Conservation (phyloP, 2,888 invertebrate genomes). For the Drepanosiphum platanoidis region DNA sequence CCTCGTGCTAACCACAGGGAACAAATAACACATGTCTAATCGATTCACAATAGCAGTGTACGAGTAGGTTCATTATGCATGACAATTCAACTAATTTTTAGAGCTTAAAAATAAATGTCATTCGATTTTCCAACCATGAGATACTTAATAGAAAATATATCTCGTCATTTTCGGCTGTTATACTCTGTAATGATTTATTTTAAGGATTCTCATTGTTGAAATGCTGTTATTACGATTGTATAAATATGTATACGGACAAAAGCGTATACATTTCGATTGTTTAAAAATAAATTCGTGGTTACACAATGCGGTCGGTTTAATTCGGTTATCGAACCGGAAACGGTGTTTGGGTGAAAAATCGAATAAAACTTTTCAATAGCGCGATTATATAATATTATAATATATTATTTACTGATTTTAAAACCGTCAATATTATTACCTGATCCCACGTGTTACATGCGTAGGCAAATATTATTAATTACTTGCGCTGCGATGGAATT, state of each 20-base stretch:
- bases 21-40: slow-evolving; percentile 43
- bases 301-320: no score
- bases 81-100: slow-evolving; percentile 20
- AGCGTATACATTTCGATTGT: neutral
- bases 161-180: neutral
- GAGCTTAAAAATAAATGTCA: slow-evolving; percentile 1
- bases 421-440: neutral
- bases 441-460: neutral
- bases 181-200: neutral
- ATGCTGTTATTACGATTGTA: neutral
- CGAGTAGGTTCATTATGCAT: slow-evolving; percentile 1
- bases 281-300: neutral
- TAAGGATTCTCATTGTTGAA: neutral
- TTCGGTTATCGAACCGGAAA: neutral
- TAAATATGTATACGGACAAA: neutral
- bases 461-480: neutral
- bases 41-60: slow-evolving; percentile 27
- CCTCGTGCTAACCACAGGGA: neutral
- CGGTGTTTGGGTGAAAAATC: neutral
- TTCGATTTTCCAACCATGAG: neutral
- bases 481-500: neutral
- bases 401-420: no score
- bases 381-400: no score
- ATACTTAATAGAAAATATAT: neutral
- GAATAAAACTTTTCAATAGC: neutral